Evolutionary conservation across 2,113 vertebrate species (phyloP), one percentile per base, ranked within the genome.

Genomic region (Callaeas wilsoni): DNA sequence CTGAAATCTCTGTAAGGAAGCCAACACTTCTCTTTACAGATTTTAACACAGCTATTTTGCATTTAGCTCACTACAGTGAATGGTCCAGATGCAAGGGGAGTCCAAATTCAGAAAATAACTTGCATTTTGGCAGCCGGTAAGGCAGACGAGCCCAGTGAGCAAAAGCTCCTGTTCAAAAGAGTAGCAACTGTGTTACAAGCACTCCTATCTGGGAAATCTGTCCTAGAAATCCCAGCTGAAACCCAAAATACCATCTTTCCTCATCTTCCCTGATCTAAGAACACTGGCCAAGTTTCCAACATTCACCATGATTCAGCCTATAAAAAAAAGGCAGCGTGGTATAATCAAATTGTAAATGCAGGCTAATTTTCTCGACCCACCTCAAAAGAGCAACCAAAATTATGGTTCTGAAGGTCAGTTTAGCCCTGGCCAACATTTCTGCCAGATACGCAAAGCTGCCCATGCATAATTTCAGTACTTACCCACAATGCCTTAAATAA

Each of bases 321-420:
- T 73, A 84, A 91, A 77, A 69, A 69, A n/a, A 49, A 22, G 26
- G 35, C 73, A 80, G 57, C 47, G 21, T 30, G 21, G 83, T 89
- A 90, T 65, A 89, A 94, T 76, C 46, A 82, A 69, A 64, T 6
- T 33, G 27, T 63, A 94, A 93, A 85, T 9, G 23, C 59, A 86
- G 21, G 13, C 57, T 87, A 13, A 64, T 69, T 89, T 91, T 89
- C 87, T 44, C 89, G 46, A 69, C 20, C 32, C 21, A 69, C 25
- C 26, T 78, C 65, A 52, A 78, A 94, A 70, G 16, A 75, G 18
- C 41, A 87, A 84, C 81, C 91, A 92, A 73, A 97, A 91, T 87
- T 69, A 89, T 17, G 7, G n/a, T 79, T 85, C 57, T 76, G 64
- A 91, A 92, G 53, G 76, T 30, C 11, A 22, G 8, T 49, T 92